Evolutionary conservation across 2,113 vertebrate genomes (phyloP).

Genomic region (Hystrix brachyura): DNA sequence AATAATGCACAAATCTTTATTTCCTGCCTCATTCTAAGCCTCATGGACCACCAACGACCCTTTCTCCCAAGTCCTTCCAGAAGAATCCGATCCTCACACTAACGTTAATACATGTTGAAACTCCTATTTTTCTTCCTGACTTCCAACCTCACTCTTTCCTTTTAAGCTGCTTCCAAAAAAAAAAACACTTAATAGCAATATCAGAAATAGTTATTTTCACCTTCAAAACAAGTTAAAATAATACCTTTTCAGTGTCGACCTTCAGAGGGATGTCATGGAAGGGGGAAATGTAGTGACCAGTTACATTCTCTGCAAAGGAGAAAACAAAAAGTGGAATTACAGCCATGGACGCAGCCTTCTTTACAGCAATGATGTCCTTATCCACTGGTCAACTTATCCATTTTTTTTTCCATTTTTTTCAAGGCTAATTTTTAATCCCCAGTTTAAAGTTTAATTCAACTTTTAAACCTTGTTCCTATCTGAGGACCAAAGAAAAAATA

Average conservation of each 20-base stretch:
- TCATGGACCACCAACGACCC: neutral
- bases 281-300: slow-evolving; percentile 96
- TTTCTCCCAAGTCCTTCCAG: neutral
- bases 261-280: slow-evolving; percentile 97
- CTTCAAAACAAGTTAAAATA: slow-evolving; percentile 45
- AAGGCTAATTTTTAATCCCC: slow-evolving; percentile 20
- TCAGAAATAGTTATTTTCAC: neutral
- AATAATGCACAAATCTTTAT: neutral
- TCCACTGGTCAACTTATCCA: neutral
- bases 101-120: neutral
- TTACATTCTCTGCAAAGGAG: slow-evolving; percentile 90
- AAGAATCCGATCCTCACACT: slow-evolving; percentile 14
- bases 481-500: slow-evolving; percentile 2
- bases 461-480: slow-evolving; percentile 47
- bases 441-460: slow-evolving; percentile 2
- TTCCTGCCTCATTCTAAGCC: neutral
- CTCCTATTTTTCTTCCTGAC: neutral
- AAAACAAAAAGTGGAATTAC: slow-evolving; percentile 62
- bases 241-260: slow-evolving; percentile 90
- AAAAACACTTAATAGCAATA: neutral
- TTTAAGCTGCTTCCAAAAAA: neutral
- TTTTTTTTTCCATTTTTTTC: neutral
- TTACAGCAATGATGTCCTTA: neutral
- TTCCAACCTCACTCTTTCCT: neutral
- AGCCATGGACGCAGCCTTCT: neutral